Percentiles rank a stretch among this genome's conserved stretches.
Evolutionary conservation across 2,888 invertebrate species (phyloP).

Genomic region (Tachina fera): DNA sequence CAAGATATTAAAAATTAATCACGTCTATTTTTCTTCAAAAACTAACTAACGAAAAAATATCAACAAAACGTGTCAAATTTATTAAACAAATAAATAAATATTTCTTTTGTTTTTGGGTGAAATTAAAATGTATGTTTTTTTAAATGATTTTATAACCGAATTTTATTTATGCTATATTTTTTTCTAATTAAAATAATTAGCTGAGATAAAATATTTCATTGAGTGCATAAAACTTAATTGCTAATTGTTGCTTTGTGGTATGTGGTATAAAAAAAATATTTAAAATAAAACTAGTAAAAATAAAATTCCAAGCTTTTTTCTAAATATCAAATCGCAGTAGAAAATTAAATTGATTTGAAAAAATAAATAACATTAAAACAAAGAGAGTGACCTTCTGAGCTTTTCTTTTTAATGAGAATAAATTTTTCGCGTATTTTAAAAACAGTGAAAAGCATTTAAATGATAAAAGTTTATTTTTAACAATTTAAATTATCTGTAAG

Average conservation of each 20-base stretch:
- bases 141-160: constrained; percentile 7
- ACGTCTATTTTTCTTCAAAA: constrained; percentile 36
- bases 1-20: constrained; percentile 30
- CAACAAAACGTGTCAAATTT: constrained; percentile 38
- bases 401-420: constrained; percentile 24
- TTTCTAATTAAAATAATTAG: background rate
- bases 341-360: constrained; percentile 20
- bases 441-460: constrained; percentile 12
- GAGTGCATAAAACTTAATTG: constrained; percentile 46
- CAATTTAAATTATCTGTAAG: constrained; percentile 56
- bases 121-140: constrained; percentile 53
- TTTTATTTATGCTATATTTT: background rate
- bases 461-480: constrained; percentile 45
- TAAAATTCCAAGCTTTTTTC: background rate
- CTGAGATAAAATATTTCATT: constrained; percentile 45
- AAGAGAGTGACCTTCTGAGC: constrained; percentile 69
- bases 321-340: constrained; percentile 29
- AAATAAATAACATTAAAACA: background rate
- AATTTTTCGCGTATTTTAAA: constrained; percentile 47
- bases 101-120: constrained; percentile 18
- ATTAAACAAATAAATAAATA: constrained; percentile 1
- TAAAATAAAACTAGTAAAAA: constrained; percentile 5
- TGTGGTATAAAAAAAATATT: background rate
- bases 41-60: constrained; percentile 22
- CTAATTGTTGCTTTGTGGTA: constrained; percentile 33